Base-by-base conservation (phyloP, 2,113 vertebrate genomes). In the Mastomys natalensis region DNA sequence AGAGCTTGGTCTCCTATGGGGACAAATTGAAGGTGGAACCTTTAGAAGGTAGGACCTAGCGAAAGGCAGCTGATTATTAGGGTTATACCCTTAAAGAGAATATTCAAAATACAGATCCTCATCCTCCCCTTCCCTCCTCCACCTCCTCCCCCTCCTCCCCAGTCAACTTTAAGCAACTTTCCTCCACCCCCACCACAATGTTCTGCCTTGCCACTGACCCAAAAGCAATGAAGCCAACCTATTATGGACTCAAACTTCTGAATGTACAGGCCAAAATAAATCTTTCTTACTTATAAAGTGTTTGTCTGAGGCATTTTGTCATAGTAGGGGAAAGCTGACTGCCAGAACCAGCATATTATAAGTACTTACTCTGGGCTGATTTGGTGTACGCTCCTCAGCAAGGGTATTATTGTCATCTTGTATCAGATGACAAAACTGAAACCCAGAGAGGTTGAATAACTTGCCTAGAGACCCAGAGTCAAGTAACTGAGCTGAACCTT, bases 361-460 rank as follows among this genome's bases (percentile, higher is more conserved):
- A 72, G 7, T 19, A 34, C 53, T 85, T 77, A 87, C 16, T 45
- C 64, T 5, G 55, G 64, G 66, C 19, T 87, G 64, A 78, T 81
- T 90, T 48, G 58, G 60, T 40, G 60, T 53, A 91, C 68, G 70
- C 10, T 93, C 76, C 77, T 45, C 51, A 84, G 60, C 45, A 95
- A n/a, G 91, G 2, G 1, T 43, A 68, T 93, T 62, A 29, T 85
- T 81, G 45, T n/a, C 15, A 3, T 89, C n/a, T 89, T 82, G 88
- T 92, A 66, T 94, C 53, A 87, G 53, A 87, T 60, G 37, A 90
- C 22, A 68, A 95, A 74, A 64, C 62, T 70, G 31, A 86, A 91
- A 24, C 19, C 62, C 31, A 93, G 40, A 81, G n/a, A 91, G 15
- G 34, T 73, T 87, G 70, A 37, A 64, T 82, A 92, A 80, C 53